Conservation (phyloP, 2,113 vertebrate species). For the Etheostoma cragini region DNA sequence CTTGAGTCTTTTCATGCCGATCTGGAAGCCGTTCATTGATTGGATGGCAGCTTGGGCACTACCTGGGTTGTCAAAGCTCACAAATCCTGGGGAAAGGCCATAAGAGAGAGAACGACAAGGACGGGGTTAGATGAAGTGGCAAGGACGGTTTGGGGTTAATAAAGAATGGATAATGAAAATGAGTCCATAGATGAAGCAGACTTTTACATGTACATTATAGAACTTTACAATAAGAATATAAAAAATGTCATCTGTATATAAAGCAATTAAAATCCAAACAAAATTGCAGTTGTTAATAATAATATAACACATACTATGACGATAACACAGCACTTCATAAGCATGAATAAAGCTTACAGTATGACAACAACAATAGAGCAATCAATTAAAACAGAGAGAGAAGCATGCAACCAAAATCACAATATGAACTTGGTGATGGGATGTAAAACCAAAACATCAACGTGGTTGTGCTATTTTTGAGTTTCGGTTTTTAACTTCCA, state of each 20-base stretch:
- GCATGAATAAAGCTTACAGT: slow-evolving; percentile 11
- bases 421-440: slow-evolving; percentile 50
- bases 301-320: not conserved
- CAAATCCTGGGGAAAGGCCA: slow-evolving; percentile 89
- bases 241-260: slow-evolving; percentile 21
- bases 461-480: slow-evolving; percentile 35
- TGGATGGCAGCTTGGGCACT: slow-evolving; percentile 99
- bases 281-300: not conserved
- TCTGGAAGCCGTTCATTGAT: slow-evolving; percentile 99
- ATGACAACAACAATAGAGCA: slow-evolving; percentile 48
- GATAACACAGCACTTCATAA: not conserved
- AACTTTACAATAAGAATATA: not conserved
- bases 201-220: not conserved
- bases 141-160: not conserved
- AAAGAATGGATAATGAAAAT: slow-evolving; percentile 36
- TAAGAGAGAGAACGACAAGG: slow-evolving; percentile 26
- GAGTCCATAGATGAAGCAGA: slow-evolving; percentile 18
- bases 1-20: slow-evolving; percentile 99
- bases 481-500: slow-evolving; percentile 42
- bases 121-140: slow-evolving; percentile 56
- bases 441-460: slow-evolving; percentile 60
- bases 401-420: slow-evolving; percentile 51
- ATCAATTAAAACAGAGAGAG: slow-evolving; percentile 14
- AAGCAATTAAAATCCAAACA: slow-evolving; percentile 23
- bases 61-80: slow-evolving; percentile 99